phyloP scores from a whole-genome alignment of 2,888 invertebrate genomes.

The Drosophila maculinotata region DNA sequence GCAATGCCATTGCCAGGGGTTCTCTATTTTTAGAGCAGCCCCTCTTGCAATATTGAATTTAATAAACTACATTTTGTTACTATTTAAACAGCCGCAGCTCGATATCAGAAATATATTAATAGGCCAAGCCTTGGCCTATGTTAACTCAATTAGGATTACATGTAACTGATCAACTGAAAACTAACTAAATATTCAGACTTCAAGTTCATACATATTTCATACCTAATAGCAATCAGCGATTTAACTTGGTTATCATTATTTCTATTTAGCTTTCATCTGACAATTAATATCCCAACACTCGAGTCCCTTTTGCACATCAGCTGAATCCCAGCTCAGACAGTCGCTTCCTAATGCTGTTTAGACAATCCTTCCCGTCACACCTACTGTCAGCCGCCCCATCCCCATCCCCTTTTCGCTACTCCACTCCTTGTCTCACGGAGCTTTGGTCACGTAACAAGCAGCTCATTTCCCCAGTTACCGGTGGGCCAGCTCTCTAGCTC shows the following conservation, averaged over 20 bases:
- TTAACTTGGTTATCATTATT: conserved; percentile 3
- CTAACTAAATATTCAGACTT: too few species aligned
- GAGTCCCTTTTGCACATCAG: conserved; percentile 10
- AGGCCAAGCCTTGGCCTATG: too few species aligned
- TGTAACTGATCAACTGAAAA: too few species aligned
- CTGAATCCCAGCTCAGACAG: conserved; percentile 27
- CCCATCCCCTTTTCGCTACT: too few species aligned
- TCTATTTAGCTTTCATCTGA: conserved; percentile 8
- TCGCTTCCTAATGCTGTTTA: conserved; percentile 29
- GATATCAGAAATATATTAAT: too few species aligned
- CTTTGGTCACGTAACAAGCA: conserved; percentile 69
- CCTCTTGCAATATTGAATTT: too few species aligned
- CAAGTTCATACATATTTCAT: too few species aligned
- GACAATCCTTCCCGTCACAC: conserved; percentile 17
- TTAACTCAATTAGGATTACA: too few species aligned
- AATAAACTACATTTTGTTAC: too few species aligned
- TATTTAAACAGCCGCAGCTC: too few species aligned
- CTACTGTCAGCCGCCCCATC: not conserved
- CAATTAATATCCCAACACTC: not conserved
- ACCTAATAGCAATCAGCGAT: not conserved
- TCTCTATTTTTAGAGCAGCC: not conserved
- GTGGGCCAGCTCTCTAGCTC: conserved; percentile 47
- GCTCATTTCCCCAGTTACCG: conserved; percentile 71
- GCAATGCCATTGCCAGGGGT: not conserved
- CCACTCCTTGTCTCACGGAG: conserved; percentile 2